phyloP scores from a whole-genome alignment of 53 echinoderm and acorn worm species.

The Paracentrotus lividus region DNA sequence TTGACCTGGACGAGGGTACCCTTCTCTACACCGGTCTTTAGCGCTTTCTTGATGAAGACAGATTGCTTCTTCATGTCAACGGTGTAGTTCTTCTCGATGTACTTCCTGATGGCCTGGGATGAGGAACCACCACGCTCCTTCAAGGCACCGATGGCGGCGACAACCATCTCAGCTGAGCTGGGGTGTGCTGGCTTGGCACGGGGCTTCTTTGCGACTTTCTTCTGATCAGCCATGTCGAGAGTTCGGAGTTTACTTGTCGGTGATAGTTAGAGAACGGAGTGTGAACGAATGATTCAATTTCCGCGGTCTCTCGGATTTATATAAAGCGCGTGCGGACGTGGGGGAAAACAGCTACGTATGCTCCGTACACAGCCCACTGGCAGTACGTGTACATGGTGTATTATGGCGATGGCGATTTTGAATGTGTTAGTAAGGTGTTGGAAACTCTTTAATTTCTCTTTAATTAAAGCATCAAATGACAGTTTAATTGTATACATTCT shows the following conservation, averaged over 20 bases:
- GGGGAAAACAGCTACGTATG: slow-evolving; percentile 37
- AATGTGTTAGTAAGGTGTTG: slow-evolving; percentile 65
- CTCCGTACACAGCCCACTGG: neutral
- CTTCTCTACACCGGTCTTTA: slow-evolving; percentile 68
- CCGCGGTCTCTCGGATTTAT: slow-evolving; percentile 10
- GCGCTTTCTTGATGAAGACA: slow-evolving; percentile 68
- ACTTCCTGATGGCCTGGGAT: slow-evolving; percentile 84
- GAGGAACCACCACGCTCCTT: slow-evolving; percentile 91
- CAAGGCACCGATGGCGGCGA: slow-evolving; percentile 80
- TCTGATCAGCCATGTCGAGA: slow-evolving; percentile 56
- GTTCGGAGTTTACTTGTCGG: neutral
- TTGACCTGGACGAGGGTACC: slow-evolving; percentile 68
- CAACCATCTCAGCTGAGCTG: slow-evolving; percentile 78
- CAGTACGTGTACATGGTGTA: slow-evolving; percentile 36
- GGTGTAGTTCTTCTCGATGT: slow-evolving; percentile 85
- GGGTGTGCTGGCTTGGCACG: slow-evolving; percentile 79
- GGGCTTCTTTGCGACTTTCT: slow-evolving; percentile 55
- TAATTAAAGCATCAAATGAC: neutral
- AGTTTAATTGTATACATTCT: neutral
- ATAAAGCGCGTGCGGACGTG: slow-evolving; percentile 57
- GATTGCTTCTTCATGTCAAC: slow-evolving; percentile 77
- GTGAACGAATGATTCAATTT: slow-evolving; percentile 50
- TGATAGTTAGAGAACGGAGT: neutral
- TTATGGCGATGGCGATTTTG: slow-evolving; percentile 48
- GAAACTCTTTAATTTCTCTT: slow-evolving; percentile 55